These are phyloP conservation scores for Dolichopus griseipennis DNA, from an alignment of 2,888 invertebrate species.

Conservation along the genomic window DNA sequence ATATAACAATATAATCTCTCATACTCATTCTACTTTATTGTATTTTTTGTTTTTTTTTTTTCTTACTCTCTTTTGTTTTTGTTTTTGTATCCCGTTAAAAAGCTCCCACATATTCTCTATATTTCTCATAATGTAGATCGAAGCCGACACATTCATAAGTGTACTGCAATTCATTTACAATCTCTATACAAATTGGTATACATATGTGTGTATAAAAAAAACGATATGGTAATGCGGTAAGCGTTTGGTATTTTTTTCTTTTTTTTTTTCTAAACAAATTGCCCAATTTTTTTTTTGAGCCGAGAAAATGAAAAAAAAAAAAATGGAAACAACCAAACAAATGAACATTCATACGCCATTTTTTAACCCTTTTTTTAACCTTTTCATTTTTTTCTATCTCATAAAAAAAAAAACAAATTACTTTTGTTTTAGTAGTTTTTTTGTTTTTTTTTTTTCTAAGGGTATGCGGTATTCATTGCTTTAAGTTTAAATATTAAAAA, in stretches of 20 bases:
- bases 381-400: background rate
- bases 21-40: no score
- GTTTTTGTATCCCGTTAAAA: no score
- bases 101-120: no score
- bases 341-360: background rate
- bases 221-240: background rate
- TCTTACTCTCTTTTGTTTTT: no score
- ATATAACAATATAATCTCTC: no score
- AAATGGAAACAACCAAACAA: background rate
- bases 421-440: background rate
- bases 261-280: background rate
- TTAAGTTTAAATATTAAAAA: no score
- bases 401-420: background rate
- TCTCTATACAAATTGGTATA: background rate
- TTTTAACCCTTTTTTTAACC: conserved; percentile 3
- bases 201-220: background rate
- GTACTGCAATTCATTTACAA: no score
- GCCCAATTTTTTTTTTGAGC: background rate
- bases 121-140: no score
- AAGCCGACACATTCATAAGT: no score
- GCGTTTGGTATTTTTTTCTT: background rate
- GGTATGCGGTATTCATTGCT: no score
- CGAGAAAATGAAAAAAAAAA: no score
- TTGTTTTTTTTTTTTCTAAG: background rate
- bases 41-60: no score